A percentile compares a stretch with the other conserved stretches of the same genome.
Conservation (phyloP, 2,797 vertebrate species). For the Thalassophryne amazonica region DNA sequence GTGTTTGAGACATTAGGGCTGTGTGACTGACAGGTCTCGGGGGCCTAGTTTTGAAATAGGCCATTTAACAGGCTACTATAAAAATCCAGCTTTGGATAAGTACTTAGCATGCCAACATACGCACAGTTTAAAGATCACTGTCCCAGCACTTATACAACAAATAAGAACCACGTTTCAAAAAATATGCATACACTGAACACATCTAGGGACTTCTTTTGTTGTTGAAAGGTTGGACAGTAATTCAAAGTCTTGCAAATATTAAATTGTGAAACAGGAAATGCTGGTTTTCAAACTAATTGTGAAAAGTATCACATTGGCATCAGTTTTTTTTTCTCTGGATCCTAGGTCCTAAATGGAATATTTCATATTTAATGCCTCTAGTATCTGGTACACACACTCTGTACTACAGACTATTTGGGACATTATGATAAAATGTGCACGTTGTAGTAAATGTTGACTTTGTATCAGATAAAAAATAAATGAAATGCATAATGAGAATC, state of each 20-base stretch:
- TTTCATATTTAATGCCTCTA: slow-evolving; percentile 61
- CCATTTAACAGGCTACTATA: slow-evolving; percentile 58
- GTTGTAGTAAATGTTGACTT: slow-evolving; percentile 2
- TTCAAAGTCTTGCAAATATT: slow-evolving; percentile 28
- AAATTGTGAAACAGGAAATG: slow-evolving; percentile 43
- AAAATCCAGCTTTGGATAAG: slow-evolving; percentile 34
- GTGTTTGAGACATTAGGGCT: slow-evolving; percentile 50
- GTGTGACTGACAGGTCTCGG: slow-evolving; percentile 45
- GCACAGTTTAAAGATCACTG: too few species aligned
- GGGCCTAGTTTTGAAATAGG: slow-evolving; percentile 54
- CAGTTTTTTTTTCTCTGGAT: slow-evolving; percentile 51
- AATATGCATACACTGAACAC: not conserved
- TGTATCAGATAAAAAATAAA: not conserved
- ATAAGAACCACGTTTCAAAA: slow-evolving; percentile 8
- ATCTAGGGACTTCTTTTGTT: slow-evolving; percentile 20
- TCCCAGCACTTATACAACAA: too few species aligned
- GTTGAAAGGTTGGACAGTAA: slow-evolving; percentile 10
- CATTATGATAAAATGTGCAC: not conserved
- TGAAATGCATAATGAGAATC: not conserved
- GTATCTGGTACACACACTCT: slow-evolving; percentile 41
- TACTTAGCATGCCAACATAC: slow-evolving; percentile 16
- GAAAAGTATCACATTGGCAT: slow-evolving; percentile 60
- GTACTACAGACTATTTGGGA: slow-evolving; percentile 5
- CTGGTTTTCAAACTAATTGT: slow-evolving; percentile 44
- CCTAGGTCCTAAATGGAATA: slow-evolving; percentile 49